These are phyloP conservation scores for Harpagoxenus sublaevis DNA, from an alignment of 2,888 invertebrate genomes.

Conservation along the genomic window DNA sequence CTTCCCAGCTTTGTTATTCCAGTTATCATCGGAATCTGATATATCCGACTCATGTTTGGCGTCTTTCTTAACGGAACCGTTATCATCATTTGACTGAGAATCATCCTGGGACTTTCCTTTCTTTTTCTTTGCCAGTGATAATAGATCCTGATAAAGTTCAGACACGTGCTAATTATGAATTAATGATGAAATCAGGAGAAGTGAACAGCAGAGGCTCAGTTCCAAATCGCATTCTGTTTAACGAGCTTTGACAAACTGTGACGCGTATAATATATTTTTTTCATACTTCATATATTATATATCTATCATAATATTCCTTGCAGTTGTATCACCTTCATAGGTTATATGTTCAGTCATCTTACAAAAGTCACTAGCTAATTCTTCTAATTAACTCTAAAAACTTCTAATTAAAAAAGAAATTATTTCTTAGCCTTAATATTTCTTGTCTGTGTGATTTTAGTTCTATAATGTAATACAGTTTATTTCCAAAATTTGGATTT, in stretches of 20 bases:
- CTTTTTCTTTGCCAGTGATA: slow-evolving; percentile 94
- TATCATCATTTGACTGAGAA: slow-evolving; percentile 82
- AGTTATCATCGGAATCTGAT: slow-evolving; percentile 88
- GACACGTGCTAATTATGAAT: not conserved
- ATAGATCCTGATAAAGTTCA: slow-evolving; percentile 89
- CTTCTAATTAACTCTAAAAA: too few species aligned
- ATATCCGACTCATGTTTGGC: slow-evolving; percentile 86
- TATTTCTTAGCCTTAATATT: not conserved
- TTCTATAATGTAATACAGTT: not conserved
- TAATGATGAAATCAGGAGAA: not conserved
- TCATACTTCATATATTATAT: not conserved
- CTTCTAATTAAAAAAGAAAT: not conserved
- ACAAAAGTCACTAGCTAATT: not conserved
- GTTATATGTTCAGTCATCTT: not conserved
- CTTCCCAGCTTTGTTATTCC: slow-evolving; percentile 86
- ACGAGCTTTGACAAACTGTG: not conserved
- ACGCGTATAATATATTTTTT: not conserved
- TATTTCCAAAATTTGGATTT: not conserved
- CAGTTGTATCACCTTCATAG: not conserved
- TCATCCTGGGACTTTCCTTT: slow-evolving; percentile 87
- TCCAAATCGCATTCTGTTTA: not conserved
- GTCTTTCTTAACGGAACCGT: slow-evolving; percentile 78
- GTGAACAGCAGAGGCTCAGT: not conserved
- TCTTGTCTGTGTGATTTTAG: not conserved
- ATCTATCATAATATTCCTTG: not conserved